Base-by-base conservation (phyloP, 2,113 vertebrate genomes). In the Neoarius graeffei region DNA sequence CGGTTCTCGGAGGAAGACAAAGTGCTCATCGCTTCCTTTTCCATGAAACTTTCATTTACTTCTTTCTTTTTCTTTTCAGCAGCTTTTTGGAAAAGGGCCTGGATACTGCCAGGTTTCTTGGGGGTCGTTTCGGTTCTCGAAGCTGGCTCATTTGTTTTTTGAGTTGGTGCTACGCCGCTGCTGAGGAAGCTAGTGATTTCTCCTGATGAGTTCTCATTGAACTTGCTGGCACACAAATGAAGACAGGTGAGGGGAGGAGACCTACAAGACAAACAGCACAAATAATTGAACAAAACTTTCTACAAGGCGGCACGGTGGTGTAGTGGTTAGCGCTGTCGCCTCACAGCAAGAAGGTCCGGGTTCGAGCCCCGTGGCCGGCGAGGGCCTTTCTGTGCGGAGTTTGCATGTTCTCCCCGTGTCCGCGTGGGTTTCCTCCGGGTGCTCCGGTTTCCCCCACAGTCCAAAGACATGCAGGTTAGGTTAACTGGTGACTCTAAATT, bases 221-320 rank as follows among this genome's bases (percentile, higher is more conserved):
- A 99, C 90, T 97, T 99, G 92, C 94, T 96, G 30, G 97, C 97
- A 0, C 95, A 97, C 77, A 99, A 94, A 79, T 96, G 95, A 20
- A 99, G 94, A 56, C 97, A 93, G 59, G 94, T 97, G 88, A 99
- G 94, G 0, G 98, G 96, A 8, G 98, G 98, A 89, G 93, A 96
- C 98, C 98, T 99, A 92, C 1, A 59, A 69, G 5, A 85, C 73
- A 19, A 27, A 42, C 15, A 15, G 17, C n/a, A 35, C 13, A 74
- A 60, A 67, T 54, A 30, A 66, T 54, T 8, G n/a, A 10, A 59
- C n/a, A 9, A 35, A 50, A 59, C 50, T 30, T n/a, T 52, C 7
- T 25, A 9, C 35, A 42, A 30, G n/a, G n/a, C n/a, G n/a, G n/a
- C n/a, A n/a, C n/a, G n/a, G n/a, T n/a, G n/a, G n/a, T n/a, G n/a